Evolutionary conservation across 2,888 invertebrate species (phyloP), one percentile per base, ranked within the genome.

Genomic region (Melieria omissa): DNA sequence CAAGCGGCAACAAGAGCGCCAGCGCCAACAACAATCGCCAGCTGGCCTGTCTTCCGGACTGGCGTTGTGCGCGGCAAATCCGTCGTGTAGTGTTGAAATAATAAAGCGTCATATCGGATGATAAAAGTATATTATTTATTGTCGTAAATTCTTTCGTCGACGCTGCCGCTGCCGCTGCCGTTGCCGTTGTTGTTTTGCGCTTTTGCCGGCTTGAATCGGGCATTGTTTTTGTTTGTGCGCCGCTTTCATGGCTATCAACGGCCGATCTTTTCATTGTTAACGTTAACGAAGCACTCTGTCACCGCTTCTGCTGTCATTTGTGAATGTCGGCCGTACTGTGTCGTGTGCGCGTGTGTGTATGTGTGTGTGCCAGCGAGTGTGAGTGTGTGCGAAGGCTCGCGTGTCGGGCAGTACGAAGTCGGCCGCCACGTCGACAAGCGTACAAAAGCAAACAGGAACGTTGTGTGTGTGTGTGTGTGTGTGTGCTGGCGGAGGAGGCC

Each of bases 11-110:
- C 29, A 29, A 29, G 29, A 29, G 29, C 29, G 29, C 29, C 29
- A 29, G 29, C 29, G 29, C 29, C 29, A 29, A 29, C 29, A 29
- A 29, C 29, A 29, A 29, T 29, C 29, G 29, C 29, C 29, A 29
- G 29, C 29, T 29, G 29, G 29, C 29, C 29, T 29, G 29, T 29
- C 29, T 29, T 29, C 29, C 29, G 29, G 29, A 29, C 29, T 29
- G 29, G 29, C 29, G 29, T 29, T 29, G 29, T 29, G 44, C 16
- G 14, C 42, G 41, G 66, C 46, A 47, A 58, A 62, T 70, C 64
- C 55, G 16, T 47, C 57, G 62, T 71, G 65, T 65, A 60, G 62
- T 71, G 71, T 65, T 71, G 71, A 71, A 71, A 71, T 71, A 71
- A 61, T 71, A 71, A 71, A 54, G 71, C 70, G 70, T 64, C 61